Percentiles rank a stretch among this genome's conserved stretches.
phyloP scores from a whole-genome alignment of 2,113 vertebrate species.

The Corvus moneduloides region DNA sequence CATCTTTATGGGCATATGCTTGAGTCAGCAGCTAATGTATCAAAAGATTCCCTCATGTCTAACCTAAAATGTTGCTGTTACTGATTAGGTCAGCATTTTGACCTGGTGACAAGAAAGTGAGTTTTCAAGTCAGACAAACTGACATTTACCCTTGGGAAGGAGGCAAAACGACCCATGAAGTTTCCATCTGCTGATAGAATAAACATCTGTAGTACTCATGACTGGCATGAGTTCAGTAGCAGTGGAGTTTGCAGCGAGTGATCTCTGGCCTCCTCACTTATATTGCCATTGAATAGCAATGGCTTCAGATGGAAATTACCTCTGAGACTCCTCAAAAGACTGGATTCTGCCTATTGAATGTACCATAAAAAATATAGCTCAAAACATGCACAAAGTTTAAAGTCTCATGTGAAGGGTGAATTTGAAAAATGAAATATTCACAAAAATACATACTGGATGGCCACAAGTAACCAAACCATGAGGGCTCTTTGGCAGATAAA shows the following conservation, averaged over 20 bases:
- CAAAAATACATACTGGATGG: not conserved
- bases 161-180: constrained; percentile 41
- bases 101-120: not conserved
- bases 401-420: not conserved
- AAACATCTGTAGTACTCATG: constrained; percentile 26
- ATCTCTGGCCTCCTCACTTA: constrained; percentile 1
- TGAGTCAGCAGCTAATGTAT: constrained; percentile 15
- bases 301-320: not conserved
- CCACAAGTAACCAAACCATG: not conserved
- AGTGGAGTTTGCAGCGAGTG: not conserved
- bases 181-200: constrained; percentile 36
- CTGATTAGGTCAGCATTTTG: not conserved
- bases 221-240: not conserved
- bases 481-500: not conserved
- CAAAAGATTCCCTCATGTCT: not conserved
- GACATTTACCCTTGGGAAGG: constrained; percentile 34
- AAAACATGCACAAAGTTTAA: not conserved
- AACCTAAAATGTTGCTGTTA: constrained; percentile 7
- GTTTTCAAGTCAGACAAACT: constrained; percentile 11
- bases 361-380: not conserved
- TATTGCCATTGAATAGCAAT: not conserved
- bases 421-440: not conserved
- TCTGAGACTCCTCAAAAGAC: not conserved
- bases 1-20: not conserved
- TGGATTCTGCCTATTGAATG: not conserved